phyloP scores from a whole-genome alignment of 2,797 vertebrate genomes.

The Amphiprion clarkii region DNA sequence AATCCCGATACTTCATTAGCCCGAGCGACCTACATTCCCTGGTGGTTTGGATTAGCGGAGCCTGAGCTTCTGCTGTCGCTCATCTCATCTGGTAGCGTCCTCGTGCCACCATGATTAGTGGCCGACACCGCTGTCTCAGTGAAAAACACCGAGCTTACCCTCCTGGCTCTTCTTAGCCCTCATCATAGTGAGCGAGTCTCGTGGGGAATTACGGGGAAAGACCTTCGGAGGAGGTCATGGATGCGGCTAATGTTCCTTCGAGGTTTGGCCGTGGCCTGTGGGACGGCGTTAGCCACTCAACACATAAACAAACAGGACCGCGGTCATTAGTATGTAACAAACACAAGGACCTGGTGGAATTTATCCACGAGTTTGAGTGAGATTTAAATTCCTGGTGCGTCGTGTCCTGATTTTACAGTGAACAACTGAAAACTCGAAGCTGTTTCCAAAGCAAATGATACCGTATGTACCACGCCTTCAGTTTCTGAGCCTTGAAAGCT shows the following conservation, averaged over 20 bases:
- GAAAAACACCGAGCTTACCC: conserved; percentile 32
- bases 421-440: neutral
- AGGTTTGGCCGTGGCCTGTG: conserved; percentile 5
- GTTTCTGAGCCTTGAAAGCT: conserved; percentile 2
- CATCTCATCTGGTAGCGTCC: conserved; percentile 47
- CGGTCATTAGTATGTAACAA: neutral
- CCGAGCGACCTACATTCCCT: conserved; percentile 59
- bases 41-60: conserved; percentile 55
- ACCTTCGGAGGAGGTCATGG: conserved; percentile 12
- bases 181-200: conserved; percentile 7
- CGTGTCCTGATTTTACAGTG: neutral
- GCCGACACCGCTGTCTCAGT: conserved; percentile 19
- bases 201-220: conserved; percentile 16
- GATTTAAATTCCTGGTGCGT: neutral
- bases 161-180: conserved; percentile 11
- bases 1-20: conserved; percentile 66
- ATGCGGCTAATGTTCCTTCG: conserved; percentile 9
- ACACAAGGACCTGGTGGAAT: neutral
- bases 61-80: conserved; percentile 49
- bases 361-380: neutral
- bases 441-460: neutral
- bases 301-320: neutral
- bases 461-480: neutral
- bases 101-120: conserved; percentile 35
- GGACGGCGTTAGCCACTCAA: neutral